These are phyloP conservation scores for Congeria kusceri DNA, from an alignment of 2,888 invertebrate genomes.

Conservation along the genomic window DNA sequence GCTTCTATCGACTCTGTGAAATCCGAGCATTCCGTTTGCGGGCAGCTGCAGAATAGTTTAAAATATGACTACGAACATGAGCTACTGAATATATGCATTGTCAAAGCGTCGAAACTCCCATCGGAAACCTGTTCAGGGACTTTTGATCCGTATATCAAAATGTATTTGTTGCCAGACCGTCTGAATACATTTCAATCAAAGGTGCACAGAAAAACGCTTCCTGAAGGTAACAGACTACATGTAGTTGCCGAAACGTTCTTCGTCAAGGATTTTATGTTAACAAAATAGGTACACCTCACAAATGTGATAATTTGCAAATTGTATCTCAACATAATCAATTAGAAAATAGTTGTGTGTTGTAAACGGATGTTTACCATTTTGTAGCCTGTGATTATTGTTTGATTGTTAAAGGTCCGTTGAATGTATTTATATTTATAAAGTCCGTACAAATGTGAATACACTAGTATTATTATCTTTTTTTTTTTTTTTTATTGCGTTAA, in stretches of 20 bases:
- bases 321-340: too few species aligned
- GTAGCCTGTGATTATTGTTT: too few species aligned
- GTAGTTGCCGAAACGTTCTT: slow-evolving; percentile 93
- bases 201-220: slow-evolving; percentile 91
- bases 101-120: slow-evolving; percentile 90
- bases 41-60: slow-evolving; percentile 93
- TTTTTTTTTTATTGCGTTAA: too few species aligned
- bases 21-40: slow-evolving; percentile 86
- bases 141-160: slow-evolving; percentile 95
- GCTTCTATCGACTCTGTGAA: slow-evolving; percentile 78
- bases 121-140: slow-evolving; percentile 93
- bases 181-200: slow-evolving; percentile 95
- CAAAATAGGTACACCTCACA: slow-evolving; percentile 77
- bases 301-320: too few species aligned
- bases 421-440: too few species aligned
- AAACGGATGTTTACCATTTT: too few species aligned
- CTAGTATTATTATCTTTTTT: too few species aligned
- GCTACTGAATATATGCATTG: slow-evolving; percentile 91
- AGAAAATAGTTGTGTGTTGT: too few species aligned
- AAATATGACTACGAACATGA: slow-evolving; percentile 93
- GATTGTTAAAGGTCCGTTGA: too few species aligned
- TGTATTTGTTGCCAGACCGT: slow-evolving; percentile 93
- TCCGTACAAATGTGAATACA: too few species aligned
- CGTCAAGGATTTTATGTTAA: slow-evolving; percentile 92
- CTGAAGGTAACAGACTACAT: slow-evolving; percentile 90